A percentile compares a stretch with the other conserved stretches of the same genome.
Evolutionary conservation across 35 echinoderm and acorn worm genomes (phyloP).

Genomic region (Apostichopus parvimensis): DNA sequence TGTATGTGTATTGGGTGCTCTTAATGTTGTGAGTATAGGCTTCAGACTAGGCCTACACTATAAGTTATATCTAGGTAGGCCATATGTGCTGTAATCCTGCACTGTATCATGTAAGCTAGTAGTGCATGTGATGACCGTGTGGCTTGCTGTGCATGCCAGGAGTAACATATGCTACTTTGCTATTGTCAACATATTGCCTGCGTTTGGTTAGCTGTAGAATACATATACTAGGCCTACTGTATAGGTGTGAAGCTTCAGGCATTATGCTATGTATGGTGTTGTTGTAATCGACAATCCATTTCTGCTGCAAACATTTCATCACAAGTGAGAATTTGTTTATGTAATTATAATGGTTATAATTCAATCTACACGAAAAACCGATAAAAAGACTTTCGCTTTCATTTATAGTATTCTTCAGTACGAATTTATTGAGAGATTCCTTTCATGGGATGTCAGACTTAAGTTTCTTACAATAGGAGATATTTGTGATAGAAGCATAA

Average conservation of each 20-base stretch:
- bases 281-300: slow-evolving; percentile 30
- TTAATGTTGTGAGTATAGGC: neutral
- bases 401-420: slow-evolving; percentile 15
- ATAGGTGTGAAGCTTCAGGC: neutral
- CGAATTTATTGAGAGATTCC: neutral
- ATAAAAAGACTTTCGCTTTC: neutral
- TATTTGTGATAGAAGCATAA: slow-evolving; percentile 7
- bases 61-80: neutral
- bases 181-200: no score
- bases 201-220: neutral
- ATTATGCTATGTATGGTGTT: slow-evolving; percentile 7
- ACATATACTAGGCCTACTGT: neutral
- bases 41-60: neutral
- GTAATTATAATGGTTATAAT: neutral
- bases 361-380: neutral
- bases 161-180: no score
- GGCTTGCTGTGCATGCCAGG: no score
- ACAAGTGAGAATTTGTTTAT: neutral
- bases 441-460: slow-evolving; percentile 1
- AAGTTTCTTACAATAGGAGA: slow-evolving; percentile 3
- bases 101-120: neutral
- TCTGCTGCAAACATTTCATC: slow-evolving; percentile 12
- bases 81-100: neutral
- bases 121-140: no score
- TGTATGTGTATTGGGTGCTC: no score